Base-by-base conservation (phyloP, 2,797 vertebrate species). In the Tinamus major region DNA sequence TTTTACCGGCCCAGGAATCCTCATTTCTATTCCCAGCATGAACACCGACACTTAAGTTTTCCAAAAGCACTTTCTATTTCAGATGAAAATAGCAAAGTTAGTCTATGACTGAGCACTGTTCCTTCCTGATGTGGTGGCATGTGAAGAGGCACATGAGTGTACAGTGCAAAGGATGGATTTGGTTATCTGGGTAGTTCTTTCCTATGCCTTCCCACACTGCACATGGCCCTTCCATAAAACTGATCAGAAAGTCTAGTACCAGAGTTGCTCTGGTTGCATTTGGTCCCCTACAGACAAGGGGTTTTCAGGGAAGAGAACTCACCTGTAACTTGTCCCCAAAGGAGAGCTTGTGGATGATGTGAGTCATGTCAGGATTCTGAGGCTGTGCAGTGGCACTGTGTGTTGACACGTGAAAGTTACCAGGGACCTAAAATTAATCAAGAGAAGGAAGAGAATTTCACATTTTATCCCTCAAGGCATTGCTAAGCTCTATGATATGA, bases 341-440 rank as follows among this genome's bases (percentile, higher is more conserved):
- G 67, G 98, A 98, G 68, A 99, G 98, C 96, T 99, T 99, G 97
- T 99, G 99, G 96, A 99, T 99, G 96, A 97, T 46, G 55, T 99
- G 99, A 89, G 99, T 99, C 99, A 99, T 99, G 96, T 99, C 99
- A 10, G 99, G 99, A 96, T 96, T 99, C 96, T 99, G 98, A 35
- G 99, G 99, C 97, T 99, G 99, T 8, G 99, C 99, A 6, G 99
- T 99, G 69, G 99, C 99, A 37, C 99, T 99, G 97, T 99, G 99
- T 4, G 99, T 99, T 5, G 99, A 99, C 93, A 99, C 98, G 2
- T 99, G 99, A 95, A 99, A 99, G 97, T 99, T 99, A 92, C 99
- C 99, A 2, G 99, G 99, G 74, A 99, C 99, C 99, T 99, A 93
- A 90, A 97, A 94, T 93, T 85, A 95, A 85, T 89, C 82, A 91